A percentile compares a stretch with the other conserved stretches of the same genome.
Conservation (phyloP, 1,140 invertebrate genomes). For the Globodera ellingtonae region DNA sequence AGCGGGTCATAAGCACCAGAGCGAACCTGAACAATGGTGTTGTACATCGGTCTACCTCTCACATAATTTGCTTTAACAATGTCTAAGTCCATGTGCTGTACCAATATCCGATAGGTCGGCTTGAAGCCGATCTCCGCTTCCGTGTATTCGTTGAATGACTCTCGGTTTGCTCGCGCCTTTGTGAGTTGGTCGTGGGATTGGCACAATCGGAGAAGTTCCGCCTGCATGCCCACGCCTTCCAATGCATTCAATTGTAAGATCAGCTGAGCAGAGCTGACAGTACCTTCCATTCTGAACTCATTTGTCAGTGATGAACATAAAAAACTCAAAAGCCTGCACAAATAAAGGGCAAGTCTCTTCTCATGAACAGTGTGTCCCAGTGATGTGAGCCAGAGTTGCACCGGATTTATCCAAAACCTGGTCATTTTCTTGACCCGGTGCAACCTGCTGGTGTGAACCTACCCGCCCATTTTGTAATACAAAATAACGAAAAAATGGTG, state of each 20-base stretch:
- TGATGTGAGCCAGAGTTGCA: too few species aligned
- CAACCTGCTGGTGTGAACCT: too few species aligned
- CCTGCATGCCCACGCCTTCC: conserved; percentile 11
- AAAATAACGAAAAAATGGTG: too few species aligned
- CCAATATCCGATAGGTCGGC: conserved; percentile 45
- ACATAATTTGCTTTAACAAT: conserved; percentile 2
- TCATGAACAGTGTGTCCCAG: too few species aligned
- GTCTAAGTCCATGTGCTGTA: not conserved
- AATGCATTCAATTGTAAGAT: conserved; percentile 25
- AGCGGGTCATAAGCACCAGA: conserved; percentile 29
- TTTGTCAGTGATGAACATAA: too few species aligned
- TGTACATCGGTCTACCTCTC: not conserved
- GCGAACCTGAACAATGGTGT: conserved; percentile 22
- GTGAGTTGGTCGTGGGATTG: conserved; percentile 37
- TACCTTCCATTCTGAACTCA: conserved; percentile 26
- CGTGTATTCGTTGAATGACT: conserved; percentile 35
- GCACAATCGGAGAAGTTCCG: conserved; percentile 17
- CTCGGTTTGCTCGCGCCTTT: conserved; percentile 15
- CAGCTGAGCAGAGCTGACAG: conserved; percentile 11
- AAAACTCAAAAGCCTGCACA: too few species aligned
- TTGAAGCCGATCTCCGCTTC: conserved; percentile 39
- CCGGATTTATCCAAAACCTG: too few species aligned
- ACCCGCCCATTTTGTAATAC: too few species aligned
- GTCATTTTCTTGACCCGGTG: too few species aligned
- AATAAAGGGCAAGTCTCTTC: too few species aligned